phyloP scores from a whole-genome alignment of 2,113 vertebrate genomes.

The Osmerus mordax region DNA sequence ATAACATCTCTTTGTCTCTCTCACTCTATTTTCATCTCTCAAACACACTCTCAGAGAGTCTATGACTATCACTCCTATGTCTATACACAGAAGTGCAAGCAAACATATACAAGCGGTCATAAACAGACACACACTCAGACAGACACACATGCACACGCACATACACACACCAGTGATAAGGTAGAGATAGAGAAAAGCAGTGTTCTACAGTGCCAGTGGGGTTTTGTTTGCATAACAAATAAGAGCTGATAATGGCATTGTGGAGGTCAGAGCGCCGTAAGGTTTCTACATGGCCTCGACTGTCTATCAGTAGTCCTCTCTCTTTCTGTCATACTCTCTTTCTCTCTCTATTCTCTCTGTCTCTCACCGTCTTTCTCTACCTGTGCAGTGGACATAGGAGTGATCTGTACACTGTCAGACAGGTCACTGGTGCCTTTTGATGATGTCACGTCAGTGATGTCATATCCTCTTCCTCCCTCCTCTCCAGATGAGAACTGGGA shows the following conservation, averaged over 20 bases:
- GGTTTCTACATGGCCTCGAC: too few species aligned
- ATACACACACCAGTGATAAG: neutral
- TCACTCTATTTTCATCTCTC: too few species aligned
- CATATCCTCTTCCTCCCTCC: slow-evolving; percentile 23
- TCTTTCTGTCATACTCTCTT: neutral
- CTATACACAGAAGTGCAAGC: neutral
- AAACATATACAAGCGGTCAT: neutral
- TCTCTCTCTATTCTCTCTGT: neutral
- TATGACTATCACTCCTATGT: neutral
- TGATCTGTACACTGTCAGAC: too few species aligned
- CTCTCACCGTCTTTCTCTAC: neutral
- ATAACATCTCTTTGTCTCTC: too few species aligned
- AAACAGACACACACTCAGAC: neutral
- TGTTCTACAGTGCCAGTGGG: too few species aligned
- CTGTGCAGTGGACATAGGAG: too few species aligned
- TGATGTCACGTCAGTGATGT: neutral
- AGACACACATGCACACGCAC: neutral
- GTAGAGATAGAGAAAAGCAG: too few species aligned
- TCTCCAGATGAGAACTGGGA: slow-evolving; percentile 87
- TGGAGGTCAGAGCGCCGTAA: too few species aligned
- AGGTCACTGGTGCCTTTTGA: neutral
- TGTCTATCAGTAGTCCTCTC: neutral
- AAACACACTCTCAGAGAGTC: too few species aligned
- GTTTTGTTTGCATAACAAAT: too few species aligned
- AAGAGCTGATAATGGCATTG: too few species aligned